Evolutionary conservation across 2,888 invertebrate species (phyloP), one percentile per base, ranked within the genome.

Genomic region (Halictus ligatus): DNA sequence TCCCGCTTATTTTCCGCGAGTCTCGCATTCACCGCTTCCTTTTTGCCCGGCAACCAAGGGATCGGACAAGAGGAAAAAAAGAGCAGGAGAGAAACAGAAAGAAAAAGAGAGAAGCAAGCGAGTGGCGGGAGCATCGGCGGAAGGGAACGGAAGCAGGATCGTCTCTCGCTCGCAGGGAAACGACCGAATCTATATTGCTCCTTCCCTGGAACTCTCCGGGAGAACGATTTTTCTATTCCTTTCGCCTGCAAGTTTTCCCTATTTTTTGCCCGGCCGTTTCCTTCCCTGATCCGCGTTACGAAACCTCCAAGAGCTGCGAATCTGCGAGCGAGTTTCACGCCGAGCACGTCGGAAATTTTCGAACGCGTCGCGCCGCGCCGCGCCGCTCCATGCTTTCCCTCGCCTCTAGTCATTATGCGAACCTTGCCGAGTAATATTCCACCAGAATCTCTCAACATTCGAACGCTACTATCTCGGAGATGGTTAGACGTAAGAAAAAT

Each of bases 1-100:
- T 80, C 82, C 60, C 83, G 77, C n/a, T 78, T 71, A 81, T 75
- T 84, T 87, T 79, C 80, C 86, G 60, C 48, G 64, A 58, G 13
- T 15, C 78, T 71, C 69, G 69, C 35, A n/a, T 72, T 40, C 43
- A 48, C 86, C 48, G 40, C 10, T 69, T 25, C 64, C 46, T 54
- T 25, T 76, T 79, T 60, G 73, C 79, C 79, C 48, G 50, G 46
- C 54, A 75, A 80, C 75, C 50, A 25, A 35, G 46, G 50, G 74
- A 73, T 72, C 40, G 75, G 46, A 43, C 67, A 29, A 35, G 43
- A 50, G 21, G 54, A 21, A 64, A 77, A 78, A 81, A 48, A 40
- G 15, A 7, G 29, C 25, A 15, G 64, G 18, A 35, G 25, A 60
- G 25, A 60, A 60, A 60, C 21, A 13, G 60, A 29, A 29, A 25